Conservation (phyloP, 2,888 invertebrate genomes). For the Sipha maydis region DNA sequence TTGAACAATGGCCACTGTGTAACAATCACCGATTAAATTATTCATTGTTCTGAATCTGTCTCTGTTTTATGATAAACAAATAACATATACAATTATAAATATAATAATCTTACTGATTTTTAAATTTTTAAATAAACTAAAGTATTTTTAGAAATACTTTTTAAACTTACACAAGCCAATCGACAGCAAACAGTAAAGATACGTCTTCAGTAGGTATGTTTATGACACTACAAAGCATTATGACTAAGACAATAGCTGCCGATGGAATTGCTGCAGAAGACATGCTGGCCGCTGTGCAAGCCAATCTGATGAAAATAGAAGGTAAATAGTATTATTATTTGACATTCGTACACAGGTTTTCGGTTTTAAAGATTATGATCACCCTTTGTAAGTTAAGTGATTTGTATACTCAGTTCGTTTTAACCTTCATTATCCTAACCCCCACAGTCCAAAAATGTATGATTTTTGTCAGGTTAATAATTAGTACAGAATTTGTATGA, state of each 20-base stretch:
- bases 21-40: slow-evolving; percentile 89
- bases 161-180: slow-evolving; percentile 87
- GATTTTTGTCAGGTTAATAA: too few species aligned
- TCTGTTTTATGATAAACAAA: slow-evolving; percentile 70
- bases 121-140: too few species aligned
- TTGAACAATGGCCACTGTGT: slow-evolving; percentile 86
- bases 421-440: too few species aligned
- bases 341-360: background rate
- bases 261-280: slow-evolving; percentile 89
- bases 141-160: background rate
- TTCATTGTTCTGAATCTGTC: slow-evolving; percentile 88
- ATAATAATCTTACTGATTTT: too few species aligned
- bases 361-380: background rate
- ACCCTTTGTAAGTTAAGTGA: background rate
- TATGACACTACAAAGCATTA: slow-evolving; percentile 84
- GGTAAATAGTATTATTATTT: background rate
- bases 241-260: slow-evolving; percentile 82
- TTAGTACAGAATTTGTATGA: too few species aligned
- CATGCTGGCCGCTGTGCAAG: slow-evolving; percentile 87
- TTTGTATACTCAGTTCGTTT: background rate
- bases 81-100: too few species aligned
- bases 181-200: slow-evolving; percentile 84
- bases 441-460: too few species aligned
- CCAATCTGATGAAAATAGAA: slow-evolving; percentile 71
- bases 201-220: slow-evolving; percentile 85